A percentile compares a stretch with the other conserved stretches of the same genome.
These are phyloP conservation scores for Leucoraja erinaceus DNA, from an alignment of 2,113 vertebrate genomes.

Conservation along the genomic window DNA sequence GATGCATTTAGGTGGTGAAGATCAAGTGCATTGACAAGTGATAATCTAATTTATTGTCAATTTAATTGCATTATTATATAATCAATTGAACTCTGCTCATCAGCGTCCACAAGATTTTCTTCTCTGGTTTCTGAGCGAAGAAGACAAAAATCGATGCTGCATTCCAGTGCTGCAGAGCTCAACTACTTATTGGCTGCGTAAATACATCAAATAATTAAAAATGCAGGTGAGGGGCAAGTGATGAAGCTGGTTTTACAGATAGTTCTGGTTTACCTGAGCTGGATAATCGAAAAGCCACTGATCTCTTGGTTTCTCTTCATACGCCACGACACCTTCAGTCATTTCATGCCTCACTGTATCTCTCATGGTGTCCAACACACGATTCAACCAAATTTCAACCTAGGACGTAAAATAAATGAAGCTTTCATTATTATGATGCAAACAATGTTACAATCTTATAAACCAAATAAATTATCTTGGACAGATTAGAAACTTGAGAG, in stretches of 20 bases:
- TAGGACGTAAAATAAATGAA: conserved; percentile 45
- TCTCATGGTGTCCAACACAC: conserved; percentile 73
- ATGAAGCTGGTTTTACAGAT: not conserved
- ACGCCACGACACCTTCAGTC: conserved; percentile 67
- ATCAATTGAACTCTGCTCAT: not conserved
- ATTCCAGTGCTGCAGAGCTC: not conserved
- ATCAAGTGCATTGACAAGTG: not conserved
- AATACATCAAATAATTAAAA: not conserved
- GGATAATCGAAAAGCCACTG: conserved; percentile 85
- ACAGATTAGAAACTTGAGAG: not conserved
- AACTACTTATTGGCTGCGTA: not conserved
- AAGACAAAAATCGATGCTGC: not conserved
- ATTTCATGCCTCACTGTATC: conserved; percentile 73
- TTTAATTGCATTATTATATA: not conserved
- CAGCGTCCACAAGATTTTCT: not conserved
- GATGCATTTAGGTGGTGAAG: not conserved
- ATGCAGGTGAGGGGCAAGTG: not conserved
- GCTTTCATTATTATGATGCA: not conserved
- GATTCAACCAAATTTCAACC: conserved; percentile 85
- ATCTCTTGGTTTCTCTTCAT: conserved; percentile 83
- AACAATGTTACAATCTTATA: not conserved
- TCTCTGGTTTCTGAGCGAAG: not conserved
- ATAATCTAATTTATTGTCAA: not conserved
- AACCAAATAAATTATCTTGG: not conserved
- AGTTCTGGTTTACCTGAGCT: conserved; percentile 65